These are phyloP conservation scores for Idaea dimidiata DNA, from an alignment of 2,888 invertebrate species.

Conservation along the genomic window DNA sequence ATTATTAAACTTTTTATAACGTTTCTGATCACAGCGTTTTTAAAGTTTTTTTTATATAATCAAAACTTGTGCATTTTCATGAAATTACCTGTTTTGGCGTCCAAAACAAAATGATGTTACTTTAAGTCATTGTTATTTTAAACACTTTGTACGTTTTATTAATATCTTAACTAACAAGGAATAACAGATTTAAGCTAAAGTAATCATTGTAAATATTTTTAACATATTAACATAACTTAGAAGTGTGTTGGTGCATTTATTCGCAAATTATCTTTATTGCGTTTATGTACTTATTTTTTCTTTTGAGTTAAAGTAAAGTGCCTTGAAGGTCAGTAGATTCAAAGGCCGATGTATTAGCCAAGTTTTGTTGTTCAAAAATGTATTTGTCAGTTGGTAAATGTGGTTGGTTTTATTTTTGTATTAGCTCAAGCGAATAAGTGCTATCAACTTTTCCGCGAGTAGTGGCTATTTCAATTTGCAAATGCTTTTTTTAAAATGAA, in stretches of 20 bases:
- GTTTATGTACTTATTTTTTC: conserved; percentile 6
- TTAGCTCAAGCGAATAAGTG: conserved; percentile 33
- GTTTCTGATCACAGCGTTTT: no score
- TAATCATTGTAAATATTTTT: conserved; percentile 56
- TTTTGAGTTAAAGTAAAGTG: conserved; percentile 7
- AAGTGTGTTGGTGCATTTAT: conserved; percentile 32
- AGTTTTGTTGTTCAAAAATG: conserved; percentile 8
- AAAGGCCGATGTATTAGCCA: background rate
- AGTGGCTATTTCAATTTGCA: conserved; percentile 25
- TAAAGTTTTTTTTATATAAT: no score
- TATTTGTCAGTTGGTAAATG: conserved; percentile 9
- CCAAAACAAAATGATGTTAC: background rate
- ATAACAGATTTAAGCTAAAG: conserved; percentile 40
- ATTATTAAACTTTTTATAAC: no score
- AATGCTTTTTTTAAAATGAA: conserved; percentile 32
- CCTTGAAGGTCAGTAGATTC: background rate
- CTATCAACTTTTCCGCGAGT: conserved; percentile 34
- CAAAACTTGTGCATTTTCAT: no score
- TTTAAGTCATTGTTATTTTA: background rate
- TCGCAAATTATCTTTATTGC: conserved; percentile 12
- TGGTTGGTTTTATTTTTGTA: conserved; percentile 7
- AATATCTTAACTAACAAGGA: conserved; percentile 36
- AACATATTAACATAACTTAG: conserved; percentile 4
- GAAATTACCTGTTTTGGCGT: no score
- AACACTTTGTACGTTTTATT: conserved; percentile 15